These are phyloP conservation scores for Lithophane ornitopus DNA, from an alignment of 2,888 invertebrate genomes.

Conservation along the genomic window DNA sequence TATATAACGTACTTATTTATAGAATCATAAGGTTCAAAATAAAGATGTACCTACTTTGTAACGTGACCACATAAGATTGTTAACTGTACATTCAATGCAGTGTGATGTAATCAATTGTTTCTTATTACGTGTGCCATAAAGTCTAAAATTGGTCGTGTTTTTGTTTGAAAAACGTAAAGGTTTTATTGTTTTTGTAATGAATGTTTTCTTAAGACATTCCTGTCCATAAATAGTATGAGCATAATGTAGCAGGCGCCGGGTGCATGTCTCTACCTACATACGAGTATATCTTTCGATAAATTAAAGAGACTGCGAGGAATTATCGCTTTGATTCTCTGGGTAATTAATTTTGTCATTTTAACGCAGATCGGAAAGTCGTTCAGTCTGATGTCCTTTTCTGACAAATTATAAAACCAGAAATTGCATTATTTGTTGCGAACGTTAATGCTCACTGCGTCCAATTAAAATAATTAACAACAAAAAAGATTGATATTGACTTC, in stretches of 20 bases:
- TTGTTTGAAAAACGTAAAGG: conserved; percentile 61
- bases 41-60: conserved; percentile 21
- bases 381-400: conserved; percentile 52
- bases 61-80: conserved; percentile 36
- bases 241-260: conserved; percentile 76
- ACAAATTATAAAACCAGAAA: conserved; percentile 53
- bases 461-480: conserved; percentile 51
- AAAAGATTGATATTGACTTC: conserved; percentile 40
- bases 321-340: conserved; percentile 34
- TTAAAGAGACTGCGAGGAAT: conserved; percentile 45
- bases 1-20: conserved; percentile 27
- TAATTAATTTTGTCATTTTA: conserved; percentile 60
- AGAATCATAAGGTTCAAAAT: conserved; percentile 67
- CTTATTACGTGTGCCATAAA: conserved; percentile 61
- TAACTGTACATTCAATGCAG: conserved; percentile 45
- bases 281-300: conserved; percentile 46
- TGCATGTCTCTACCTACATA: conserved; percentile 47
- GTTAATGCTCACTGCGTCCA: conserved; percentile 41
- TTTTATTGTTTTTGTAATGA: conserved; percentile 73
- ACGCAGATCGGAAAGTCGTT: conserved; percentile 45
- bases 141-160: conserved; percentile 62
- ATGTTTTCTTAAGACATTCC: conserved; percentile 88
- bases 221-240: conserved; percentile 85
- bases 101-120: conserved; percentile 57
- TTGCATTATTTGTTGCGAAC: conserved; percentile 40